Conservation (phyloP, 1,140 invertebrate species). For the Ips nitidus region DNA sequence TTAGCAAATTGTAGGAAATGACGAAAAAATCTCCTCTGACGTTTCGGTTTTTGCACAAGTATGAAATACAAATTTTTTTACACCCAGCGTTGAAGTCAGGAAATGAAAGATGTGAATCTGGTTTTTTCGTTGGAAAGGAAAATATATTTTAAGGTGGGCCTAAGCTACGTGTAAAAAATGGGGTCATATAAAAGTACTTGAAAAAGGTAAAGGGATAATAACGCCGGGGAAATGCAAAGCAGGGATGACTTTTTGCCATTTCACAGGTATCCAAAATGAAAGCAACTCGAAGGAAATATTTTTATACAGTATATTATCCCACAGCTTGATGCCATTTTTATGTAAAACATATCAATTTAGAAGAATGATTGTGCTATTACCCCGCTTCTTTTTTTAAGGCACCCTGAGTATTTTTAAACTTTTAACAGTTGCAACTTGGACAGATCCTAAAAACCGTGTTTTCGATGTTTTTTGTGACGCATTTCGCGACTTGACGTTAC, state of each 20-base stretch:
- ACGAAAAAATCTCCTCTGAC: not conserved
- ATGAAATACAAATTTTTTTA: too few relatives aligned
- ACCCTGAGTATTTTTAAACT: not conserved
- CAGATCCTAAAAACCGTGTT: not conserved
- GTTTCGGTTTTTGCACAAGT: too few relatives aligned
- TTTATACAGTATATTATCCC: slow-evolving; percentile 13
- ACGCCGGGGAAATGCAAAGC: slow-evolving; percentile 29
- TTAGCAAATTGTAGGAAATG: slow-evolving; percentile 3
- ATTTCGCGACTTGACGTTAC: not conserved
- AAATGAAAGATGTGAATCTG: too few relatives aligned
- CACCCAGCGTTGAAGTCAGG: too few relatives aligned
- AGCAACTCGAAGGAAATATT: slow-evolving; percentile 19
- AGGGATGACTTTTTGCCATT: slow-evolving; percentile 30
- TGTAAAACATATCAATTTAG: slow-evolving; percentile 20
- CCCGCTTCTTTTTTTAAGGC: not conserved
- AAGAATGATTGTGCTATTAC: slow-evolving; percentile 8
- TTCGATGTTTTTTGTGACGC: not conserved
- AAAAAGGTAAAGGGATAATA: slow-evolving; percentile 35
- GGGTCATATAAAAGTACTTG: slow-evolving; percentile 30
- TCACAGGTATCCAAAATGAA: slow-evolving; percentile 29
- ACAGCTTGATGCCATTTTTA: slow-evolving; percentile 13
- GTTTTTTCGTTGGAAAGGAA: slow-evolving; percentile 7
- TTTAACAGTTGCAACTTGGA: not conserved
- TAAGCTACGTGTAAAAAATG: slow-evolving; percentile 32
- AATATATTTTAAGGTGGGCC: slow-evolving; percentile 30